phyloP scores from a whole-genome alignment of 2,888 invertebrate species.

The Drosophila robusta region DNA sequence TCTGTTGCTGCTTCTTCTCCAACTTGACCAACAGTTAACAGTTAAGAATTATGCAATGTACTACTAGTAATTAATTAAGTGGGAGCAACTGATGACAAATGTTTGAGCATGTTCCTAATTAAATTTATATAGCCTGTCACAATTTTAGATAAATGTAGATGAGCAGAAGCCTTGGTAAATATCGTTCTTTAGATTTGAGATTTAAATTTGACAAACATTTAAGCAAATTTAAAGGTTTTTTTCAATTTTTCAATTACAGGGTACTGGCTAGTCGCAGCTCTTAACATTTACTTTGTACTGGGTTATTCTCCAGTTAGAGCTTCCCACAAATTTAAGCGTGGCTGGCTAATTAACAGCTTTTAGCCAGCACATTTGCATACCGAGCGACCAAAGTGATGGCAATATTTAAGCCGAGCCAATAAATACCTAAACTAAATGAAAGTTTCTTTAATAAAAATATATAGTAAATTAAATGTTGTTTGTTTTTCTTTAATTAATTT shows the following conservation, averaged over 20 bases:
- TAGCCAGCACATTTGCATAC: conserved; percentile 36
- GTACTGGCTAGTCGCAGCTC: conserved; percentile 1
- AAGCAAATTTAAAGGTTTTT: no score
- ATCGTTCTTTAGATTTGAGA: no score
- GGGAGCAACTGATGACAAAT: conserved; percentile 30
- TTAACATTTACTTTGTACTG: not conserved
- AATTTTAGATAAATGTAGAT: not conserved
- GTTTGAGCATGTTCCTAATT: conserved; percentile 4
- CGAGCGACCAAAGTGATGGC: conserved; percentile 19
- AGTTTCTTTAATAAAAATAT: conserved; percentile 3
- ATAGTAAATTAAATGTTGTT: not conserved
- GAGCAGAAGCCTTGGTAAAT: no score
- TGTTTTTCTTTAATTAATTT: not conserved
- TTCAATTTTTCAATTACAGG: not conserved
- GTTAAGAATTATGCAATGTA: conserved; percentile 44
- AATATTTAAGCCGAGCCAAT: conserved; percentile 15
- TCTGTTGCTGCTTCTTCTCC: not conserved
- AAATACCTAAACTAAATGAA: conserved; percentile 13
- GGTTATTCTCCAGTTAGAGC: not conserved
- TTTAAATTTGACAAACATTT: no score
- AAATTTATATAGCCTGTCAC: conserved; percentile 8
- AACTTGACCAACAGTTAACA: not conserved
- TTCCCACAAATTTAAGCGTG: conserved; percentile 9
- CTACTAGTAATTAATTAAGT: conserved; percentile 48
- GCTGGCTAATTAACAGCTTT: conserved; percentile 34